These are phyloP conservation scores for Eretmocerus hayati DNA, from an alignment of 2,888 invertebrate species.

Conservation along the genomic window DNA sequence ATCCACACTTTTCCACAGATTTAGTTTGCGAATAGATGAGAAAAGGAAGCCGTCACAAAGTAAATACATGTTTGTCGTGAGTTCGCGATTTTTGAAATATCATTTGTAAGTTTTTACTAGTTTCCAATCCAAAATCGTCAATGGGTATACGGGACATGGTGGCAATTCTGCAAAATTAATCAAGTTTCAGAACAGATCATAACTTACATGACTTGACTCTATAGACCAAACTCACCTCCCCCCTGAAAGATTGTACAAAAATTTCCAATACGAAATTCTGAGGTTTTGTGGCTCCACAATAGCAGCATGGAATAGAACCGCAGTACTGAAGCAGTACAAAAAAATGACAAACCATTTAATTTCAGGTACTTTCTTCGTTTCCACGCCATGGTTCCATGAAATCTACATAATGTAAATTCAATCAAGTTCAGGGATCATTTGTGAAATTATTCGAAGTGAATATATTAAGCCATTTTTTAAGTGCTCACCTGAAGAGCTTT, in stretches of 20 bases:
- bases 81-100: conserved; percentile 48
- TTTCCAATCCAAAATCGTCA: conserved; percentile 57
- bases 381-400: conserved; percentile 64
- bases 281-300: conserved; percentile 72
- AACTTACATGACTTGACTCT: no score
- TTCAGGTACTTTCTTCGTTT: conserved; percentile 58
- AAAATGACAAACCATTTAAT: conserved; percentile 64
- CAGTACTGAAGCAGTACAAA: conserved; percentile 71
- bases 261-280: conserved; percentile 77
- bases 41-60: no score
- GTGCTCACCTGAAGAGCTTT: conserved; percentile 67
- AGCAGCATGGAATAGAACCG: conserved; percentile 69
- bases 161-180: conserved; percentile 50
- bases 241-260: conserved; percentile 67
- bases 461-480: conserved; percentile 2
- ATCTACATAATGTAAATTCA: conserved; percentile 49
- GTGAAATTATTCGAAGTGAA: background rate
- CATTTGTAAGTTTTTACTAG: conserved; percentile 48
- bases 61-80: conserved; percentile 33
- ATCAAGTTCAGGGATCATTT: background rate
- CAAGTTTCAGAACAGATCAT: no score
- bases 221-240: conserved; percentile 52
- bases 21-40: no score
- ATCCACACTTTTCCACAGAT: no score
- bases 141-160: conserved; percentile 54